A percentile compares a stretch with the other conserved stretches of the same genome.
Conservation (phyloP, 2,113 vertebrate species). For the Rhipidura dahli region DNA sequence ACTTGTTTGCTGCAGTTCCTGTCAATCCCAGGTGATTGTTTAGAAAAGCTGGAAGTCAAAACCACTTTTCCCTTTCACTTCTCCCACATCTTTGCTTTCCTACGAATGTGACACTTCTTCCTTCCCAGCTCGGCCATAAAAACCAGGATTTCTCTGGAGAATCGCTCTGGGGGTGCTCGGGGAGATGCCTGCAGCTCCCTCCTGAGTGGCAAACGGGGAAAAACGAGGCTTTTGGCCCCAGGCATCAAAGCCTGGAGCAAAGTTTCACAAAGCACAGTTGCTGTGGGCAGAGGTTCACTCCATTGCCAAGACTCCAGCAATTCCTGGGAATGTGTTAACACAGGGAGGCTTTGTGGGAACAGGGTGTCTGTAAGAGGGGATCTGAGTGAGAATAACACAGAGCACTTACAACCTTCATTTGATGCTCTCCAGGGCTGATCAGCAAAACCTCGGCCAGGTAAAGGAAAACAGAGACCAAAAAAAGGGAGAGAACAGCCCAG, state of each 20-base stretch:
- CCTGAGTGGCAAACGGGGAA: not conserved
- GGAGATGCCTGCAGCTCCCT: not conserved
- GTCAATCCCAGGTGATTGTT: not conserved
- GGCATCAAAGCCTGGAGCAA: not conserved
- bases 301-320: fast-evolving
- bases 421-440: not conserved
- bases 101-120: fast-evolving
- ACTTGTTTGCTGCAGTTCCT: not conserved
- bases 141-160: not conserved
- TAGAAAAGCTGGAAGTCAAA: not conserved
- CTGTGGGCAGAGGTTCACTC: not conserved
- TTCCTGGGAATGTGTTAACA: not conserved
- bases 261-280: not conserved
- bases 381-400: not conserved
- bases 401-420: fast-evolving
- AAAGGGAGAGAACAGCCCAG: not conserved
- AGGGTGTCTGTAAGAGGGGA: not conserved
- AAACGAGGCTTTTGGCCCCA: not conserved
- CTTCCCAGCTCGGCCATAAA: not conserved
- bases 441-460: not conserved
- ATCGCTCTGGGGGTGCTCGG: fast-evolving
- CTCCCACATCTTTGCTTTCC: not conserved
- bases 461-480: not conserved
- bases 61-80: not conserved
- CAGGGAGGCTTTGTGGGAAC: not conserved